These are phyloP conservation scores for Pangasianodon gigas DNA, from an alignment of 2,113 vertebrate genomes.

Conservation along the genomic window DNA sequence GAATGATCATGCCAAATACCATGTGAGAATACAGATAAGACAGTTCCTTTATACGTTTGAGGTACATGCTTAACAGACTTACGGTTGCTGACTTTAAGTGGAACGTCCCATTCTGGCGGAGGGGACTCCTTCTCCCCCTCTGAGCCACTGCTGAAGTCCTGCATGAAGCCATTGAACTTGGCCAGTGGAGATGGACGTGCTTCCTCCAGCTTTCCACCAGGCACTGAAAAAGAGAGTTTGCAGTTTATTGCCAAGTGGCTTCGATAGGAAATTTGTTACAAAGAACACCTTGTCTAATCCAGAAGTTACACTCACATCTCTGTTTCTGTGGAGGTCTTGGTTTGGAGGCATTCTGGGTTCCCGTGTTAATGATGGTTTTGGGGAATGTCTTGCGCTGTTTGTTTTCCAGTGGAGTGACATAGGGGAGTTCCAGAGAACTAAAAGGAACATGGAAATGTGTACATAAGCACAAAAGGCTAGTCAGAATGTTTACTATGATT, in stretches of 20 bases:
- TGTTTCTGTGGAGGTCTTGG: conserved; percentile 74
- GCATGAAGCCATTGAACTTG: conserved; percentile 79
- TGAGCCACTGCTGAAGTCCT: conserved; percentile 92
- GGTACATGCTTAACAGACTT: conserved; percentile 62
- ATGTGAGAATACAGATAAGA: neutral
- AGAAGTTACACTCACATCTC: conserved; percentile 63
- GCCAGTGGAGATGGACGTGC: conserved; percentile 78
- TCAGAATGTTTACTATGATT: neutral
- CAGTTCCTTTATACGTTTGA: neutral
- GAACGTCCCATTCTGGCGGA: conserved; percentile 93
- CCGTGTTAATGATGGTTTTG: conserved; percentile 78
- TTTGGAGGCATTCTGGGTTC: conserved; percentile 82
- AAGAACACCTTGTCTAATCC: neutral
- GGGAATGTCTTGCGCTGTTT: conserved; percentile 88
- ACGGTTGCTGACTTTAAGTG: conserved; percentile 83
- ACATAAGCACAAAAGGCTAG: neutral
- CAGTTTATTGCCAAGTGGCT: conserved; percentile 46
- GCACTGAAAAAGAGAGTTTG: conserved; percentile 33
- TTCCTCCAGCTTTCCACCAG: conserved; percentile 77
- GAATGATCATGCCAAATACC: neutral
- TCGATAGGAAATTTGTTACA: conserved; percentile 22
- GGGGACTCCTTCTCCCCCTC: conserved; percentile 96
- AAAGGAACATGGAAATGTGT: neutral
- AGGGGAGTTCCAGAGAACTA: conserved; percentile 90
- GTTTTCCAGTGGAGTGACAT: conserved; percentile 84